Conservation (phyloP, 2,888 invertebrate genomes). For the Micropterix aruncella region DNA sequence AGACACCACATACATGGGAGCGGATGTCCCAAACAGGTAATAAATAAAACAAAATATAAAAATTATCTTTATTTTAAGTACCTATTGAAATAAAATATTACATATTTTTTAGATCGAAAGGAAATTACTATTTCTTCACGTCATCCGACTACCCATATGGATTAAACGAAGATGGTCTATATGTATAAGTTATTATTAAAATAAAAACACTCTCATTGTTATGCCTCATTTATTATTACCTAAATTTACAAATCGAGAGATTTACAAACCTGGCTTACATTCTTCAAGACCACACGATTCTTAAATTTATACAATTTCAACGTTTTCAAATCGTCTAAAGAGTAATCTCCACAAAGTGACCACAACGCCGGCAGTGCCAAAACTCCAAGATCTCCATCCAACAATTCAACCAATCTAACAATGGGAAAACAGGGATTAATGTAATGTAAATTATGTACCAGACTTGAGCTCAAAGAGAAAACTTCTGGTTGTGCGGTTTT, state of each 20-base stretch:
- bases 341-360: no score
- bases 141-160: constrained; percentile 19
- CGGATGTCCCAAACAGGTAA: no score
- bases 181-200: no score
- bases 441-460: not conserved
- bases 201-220: no score
- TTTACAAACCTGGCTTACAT: not conserved
- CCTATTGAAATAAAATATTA: no score
- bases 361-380: not conserved
- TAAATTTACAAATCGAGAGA: no score
- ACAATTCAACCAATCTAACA: not conserved
- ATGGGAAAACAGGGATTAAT: not conserved
- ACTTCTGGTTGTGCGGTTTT: not conserved
- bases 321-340: no score
- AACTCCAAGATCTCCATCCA: not conserved
- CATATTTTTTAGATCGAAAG: constrained; percentile 21
- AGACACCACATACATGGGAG: no score
- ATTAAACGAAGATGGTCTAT: constrained; percentile 18
- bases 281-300: not conserved
- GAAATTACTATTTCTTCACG: constrained; percentile 27
- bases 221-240: no score
- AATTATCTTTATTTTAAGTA: no score
- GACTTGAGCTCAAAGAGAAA: not conserved
- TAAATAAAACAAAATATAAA: no score
- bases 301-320: not conserved